Evolutionary conservation across 2,888 invertebrate species (phyloP), one percentile per base, ranked within the genome.

Genomic region (Drosophila mayaguana): DNA sequence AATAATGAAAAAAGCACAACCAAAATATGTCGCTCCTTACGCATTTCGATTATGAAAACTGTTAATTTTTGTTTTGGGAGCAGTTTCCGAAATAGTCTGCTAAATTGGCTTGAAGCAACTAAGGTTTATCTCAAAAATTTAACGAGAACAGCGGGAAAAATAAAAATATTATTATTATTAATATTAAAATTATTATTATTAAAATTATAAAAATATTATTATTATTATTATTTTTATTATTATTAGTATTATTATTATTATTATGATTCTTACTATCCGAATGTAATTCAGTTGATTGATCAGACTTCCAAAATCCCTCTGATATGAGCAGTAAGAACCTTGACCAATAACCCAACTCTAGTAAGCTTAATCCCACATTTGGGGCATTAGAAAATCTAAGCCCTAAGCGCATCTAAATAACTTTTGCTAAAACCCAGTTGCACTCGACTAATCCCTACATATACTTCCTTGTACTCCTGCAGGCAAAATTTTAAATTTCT

Each of bases 31-130:
- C 55, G 60, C 65, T 57, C 34, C 64, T 77, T 69, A 57, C 72
- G 76, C 84, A 81, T 81, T 87, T 84, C 88, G 84, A 87, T 84
- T 87, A 84, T 89, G 81, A 72, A 69, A 69, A 63, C 53, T 69
- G 77, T 83, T 89, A 77, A 89, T 89, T 79, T 83, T 77, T 70
- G 89, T 72, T 55, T 43, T 57, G 84, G 81, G 87, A 84, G 67
- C 72, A 65, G 70, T 84, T 88, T 56, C 43, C 38, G 7, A 36
- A 59, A 74, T 65, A 69, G 51, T 50, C 59, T 56, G 61, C 72
- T 42, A 61, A 69, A 55, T 60, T 48, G 56, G 28, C 32, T 43
- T 32, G 36, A 34, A 34, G n/a, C 34, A 51, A 60, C 18, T 7
- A 32, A 60, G 53, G 43, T 63, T 54, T n/a, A 28, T n/a, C 18